Percentiles rank a stretch among this genome's conserved stretches.
Evolutionary conservation across 2,888 invertebrate species (phyloP).

Genomic region (Nomada hirtipes): DNA sequence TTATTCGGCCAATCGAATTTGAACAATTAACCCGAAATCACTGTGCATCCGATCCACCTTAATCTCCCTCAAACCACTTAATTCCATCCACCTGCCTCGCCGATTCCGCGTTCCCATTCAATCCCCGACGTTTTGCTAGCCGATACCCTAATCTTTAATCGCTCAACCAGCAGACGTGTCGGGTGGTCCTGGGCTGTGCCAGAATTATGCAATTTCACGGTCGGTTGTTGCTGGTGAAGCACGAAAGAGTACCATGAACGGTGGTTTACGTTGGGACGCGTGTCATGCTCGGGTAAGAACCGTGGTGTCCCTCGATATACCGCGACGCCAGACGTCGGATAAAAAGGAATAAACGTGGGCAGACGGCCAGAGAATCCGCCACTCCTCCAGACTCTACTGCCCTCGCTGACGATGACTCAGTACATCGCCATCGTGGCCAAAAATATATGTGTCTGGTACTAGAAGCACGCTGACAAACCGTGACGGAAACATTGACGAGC

Average conservation of each 20-base stretch:
- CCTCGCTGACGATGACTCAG: slow-evolving; percentile 73
- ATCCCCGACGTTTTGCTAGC: background rate
- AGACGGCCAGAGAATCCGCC: slow-evolving; percentile 71
- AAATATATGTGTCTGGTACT: slow-evolving; percentile 29
- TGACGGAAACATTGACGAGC: slow-evolving; percentile 26
- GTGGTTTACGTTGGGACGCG: slow-evolving; percentile 1
- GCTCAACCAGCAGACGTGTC: background rate
- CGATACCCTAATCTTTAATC: slow-evolving; percentile 6
- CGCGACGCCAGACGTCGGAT: slow-evolving; percentile 41
- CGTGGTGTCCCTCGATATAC: slow-evolving; percentile 9
- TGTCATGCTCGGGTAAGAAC: slow-evolving; percentile 29
- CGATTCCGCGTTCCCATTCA: slow-evolving; percentile 14
- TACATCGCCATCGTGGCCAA: slow-evolving; percentile 42
- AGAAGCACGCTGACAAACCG: slow-evolving; percentile 29
- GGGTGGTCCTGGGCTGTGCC: background rate
- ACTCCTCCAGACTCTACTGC: slow-evolving; percentile 67
- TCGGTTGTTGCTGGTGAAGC: slow-evolving; percentile 9
- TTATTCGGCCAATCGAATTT: background rate
- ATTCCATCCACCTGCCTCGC: slow-evolving; percentile 12
- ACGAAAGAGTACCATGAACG: background rate
- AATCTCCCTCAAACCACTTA: slow-evolving; percentile 15
- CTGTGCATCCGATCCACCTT: background rate
- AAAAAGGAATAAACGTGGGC: slow-evolving; percentile 69
- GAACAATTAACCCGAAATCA: background rate
- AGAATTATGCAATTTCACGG: slow-evolving; percentile 27